A percentile compares a stretch with the other conserved stretches of the same genome.
These are phyloP conservation scores for Scarus forsteni DNA, from an alignment of 2,797 vertebrate genomes.

Conservation along the genomic window DNA sequence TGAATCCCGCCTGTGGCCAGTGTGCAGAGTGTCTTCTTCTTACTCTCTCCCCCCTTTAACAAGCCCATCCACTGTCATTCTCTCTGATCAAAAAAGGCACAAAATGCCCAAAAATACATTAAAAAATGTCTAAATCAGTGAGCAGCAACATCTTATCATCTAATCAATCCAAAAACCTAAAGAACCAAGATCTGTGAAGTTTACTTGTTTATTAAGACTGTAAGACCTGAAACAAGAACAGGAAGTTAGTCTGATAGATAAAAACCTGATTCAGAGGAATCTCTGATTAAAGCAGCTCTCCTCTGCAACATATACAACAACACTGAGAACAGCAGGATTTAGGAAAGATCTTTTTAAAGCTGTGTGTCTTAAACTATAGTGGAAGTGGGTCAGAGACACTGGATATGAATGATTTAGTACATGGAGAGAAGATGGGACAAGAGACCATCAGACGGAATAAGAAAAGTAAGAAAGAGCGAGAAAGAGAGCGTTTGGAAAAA, in stretches of 20 bases:
- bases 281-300: constrained; percentile 44
- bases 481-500: constrained; percentile 61
- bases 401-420: constrained; percentile 74
- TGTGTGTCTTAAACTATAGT: constrained; percentile 55
- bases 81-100: too few species aligned
- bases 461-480: constrained; percentile 27
- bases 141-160: too few species aligned
- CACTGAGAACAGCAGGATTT: constrained; percentile 39
- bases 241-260: constrained; percentile 2
- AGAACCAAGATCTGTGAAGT: constrained; percentile 18
- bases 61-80: too few species aligned
- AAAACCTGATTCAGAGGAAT: constrained; percentile 25
- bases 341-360: constrained; percentile 31
- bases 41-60: too few species aligned
- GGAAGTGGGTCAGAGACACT: constrained; percentile 72
- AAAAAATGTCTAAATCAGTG: too few species aligned
- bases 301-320: constrained; percentile 28
- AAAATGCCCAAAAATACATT: too few species aligned
- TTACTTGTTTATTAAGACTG: constrained; percentile 21
- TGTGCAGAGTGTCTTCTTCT: too few species aligned
- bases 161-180: too few species aligned
- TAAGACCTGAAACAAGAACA: constrained; percentile 12
- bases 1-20: too few species aligned
- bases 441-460: constrained; percentile 58
- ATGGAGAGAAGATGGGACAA: constrained; percentile 56